Evolutionary conservation across 2,113 vertebrate genomes (phyloP), one percentile per base, ranked within the genome.

Genomic region (Toxostoma redivivum): DNA sequence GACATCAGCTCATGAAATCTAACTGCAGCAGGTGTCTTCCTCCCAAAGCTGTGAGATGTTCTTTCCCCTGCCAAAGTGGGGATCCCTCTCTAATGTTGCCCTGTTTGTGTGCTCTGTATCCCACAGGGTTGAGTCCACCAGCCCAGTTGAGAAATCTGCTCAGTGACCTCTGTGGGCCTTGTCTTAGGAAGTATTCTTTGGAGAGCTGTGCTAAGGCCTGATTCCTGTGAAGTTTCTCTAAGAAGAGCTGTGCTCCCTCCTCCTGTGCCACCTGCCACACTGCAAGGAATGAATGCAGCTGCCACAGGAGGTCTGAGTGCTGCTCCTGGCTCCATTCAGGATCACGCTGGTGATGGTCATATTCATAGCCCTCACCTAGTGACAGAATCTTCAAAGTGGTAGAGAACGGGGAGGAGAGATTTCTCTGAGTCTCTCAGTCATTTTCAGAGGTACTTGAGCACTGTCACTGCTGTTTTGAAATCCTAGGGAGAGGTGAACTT

Each of bases 31-130:
- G 73, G 9, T 65, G 31, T 54, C 62, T 84, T 65, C 5, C 31
- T 40, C 44, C n/a, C 38, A 48, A n/a, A 77, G 38, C 15, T 42
- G 11, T 42, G 45, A 14, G 16, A 27, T 37, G 10, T 60, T 60
- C 35, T 42, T 58, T 22, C 17, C 25, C 20, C 45, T 65, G n/a
- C 31, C n/a, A 12, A 23, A 48, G 70, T 12, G 10, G 40, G 13
- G 5, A 54, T 53, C 40, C 9, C 14, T 44, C 31, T 58, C 31
- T 30, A 27, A 42, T 3, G 5, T 48, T 0, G 0, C 24, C 5
- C 31, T 20, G 14, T 45, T 27, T 37, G 13, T 42, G n/a, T 58
- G 37, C 44, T 90, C 38, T n/a, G 33, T 72, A 47, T 82, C 71
- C 47, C 33, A 17, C 51, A 77, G 57, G 17, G 24, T 66, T 4